A percentile compares a stretch with the other conserved stretches of the same genome.
phyloP scores from a whole-genome alignment of 1,140 invertebrate species.

The Drosophila sp. region DNA sequence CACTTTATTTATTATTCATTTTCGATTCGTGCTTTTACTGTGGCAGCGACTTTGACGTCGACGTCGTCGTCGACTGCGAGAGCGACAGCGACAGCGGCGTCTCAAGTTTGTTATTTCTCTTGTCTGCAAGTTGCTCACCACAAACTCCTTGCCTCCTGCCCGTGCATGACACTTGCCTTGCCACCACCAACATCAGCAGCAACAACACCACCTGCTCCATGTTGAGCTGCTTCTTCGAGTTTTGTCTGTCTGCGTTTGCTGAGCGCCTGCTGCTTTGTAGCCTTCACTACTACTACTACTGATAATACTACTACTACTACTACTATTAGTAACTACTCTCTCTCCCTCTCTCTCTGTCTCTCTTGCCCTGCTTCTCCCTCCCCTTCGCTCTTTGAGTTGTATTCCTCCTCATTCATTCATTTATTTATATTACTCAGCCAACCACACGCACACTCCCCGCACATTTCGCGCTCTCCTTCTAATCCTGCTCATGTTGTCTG shows the following conservation, averaged over 20 bases:
- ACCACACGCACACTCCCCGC: conserved; percentile 63
- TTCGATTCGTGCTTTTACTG: conserved; percentile 81
- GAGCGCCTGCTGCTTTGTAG: conserved; percentile 64
- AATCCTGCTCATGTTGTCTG: conserved; percentile 35
- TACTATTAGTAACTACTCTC: conserved; percentile 42
- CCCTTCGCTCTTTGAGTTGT: conserved; percentile 2
- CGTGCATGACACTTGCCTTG: background rate
- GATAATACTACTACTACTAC: conserved; percentile 38
- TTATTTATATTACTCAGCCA: conserved; percentile 75
- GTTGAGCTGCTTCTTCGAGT: conserved; percentile 34
- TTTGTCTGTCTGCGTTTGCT: conserved; percentile 51
- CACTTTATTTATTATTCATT: conserved; percentile 84
- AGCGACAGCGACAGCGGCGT: conserved; percentile 45
- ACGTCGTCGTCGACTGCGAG: conserved; percentile 11
- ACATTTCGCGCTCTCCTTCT: conserved; percentile 30
- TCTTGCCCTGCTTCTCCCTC: too few relatives aligned
- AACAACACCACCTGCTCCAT: conserved; percentile 32
- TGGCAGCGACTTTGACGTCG: conserved; percentile 35
- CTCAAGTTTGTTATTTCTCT: conserved; percentile 83
- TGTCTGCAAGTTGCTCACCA: conserved; percentile 78
- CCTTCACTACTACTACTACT: conserved; percentile 77
- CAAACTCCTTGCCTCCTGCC: conserved; percentile 29
- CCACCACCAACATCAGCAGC: background rate
- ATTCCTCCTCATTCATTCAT: conserved; percentile 69
- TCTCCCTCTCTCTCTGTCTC: conserved; percentile 30